Evolutionary conservation across 2,888 invertebrate species (phyloP).

Genomic region (Torymus auratus): DNA sequence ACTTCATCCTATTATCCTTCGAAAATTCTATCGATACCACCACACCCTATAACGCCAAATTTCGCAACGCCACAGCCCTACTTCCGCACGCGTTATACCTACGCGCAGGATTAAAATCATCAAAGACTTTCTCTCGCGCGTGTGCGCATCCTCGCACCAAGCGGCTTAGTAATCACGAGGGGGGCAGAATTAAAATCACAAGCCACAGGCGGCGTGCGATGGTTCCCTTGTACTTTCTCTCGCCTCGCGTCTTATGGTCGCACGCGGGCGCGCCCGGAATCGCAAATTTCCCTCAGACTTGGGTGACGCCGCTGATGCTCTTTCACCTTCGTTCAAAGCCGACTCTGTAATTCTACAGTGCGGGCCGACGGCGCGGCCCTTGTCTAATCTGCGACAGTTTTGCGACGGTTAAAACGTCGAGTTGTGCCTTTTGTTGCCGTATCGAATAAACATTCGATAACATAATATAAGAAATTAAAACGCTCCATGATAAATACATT

Average conservation of each 20-base stretch:
- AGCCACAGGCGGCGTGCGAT: conserved; percentile 3
- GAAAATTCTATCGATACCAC: too few relatives aligned
- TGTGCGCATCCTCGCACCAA: conserved; percentile 13
- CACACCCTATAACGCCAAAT: too few relatives aligned
- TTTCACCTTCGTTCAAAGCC: conserved; percentile 17
- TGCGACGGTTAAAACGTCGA: too few relatives aligned
- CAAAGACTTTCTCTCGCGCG: conserved; percentile 20
- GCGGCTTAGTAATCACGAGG: conserved; percentile 41
- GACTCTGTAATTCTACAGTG: conserved; percentile 19
- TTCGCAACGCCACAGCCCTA: too few relatives aligned
- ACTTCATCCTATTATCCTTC: too few relatives aligned
- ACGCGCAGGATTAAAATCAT: conserved; percentile 24
- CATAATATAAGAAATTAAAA: too few relatives aligned
- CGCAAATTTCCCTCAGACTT: conserved; percentile 29
- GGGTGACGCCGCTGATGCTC: neutral
- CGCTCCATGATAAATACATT: too few relatives aligned
- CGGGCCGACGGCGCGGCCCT: too few relatives aligned
- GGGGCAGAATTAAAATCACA: conserved; percentile 50
- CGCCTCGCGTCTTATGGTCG: conserved; percentile 17
- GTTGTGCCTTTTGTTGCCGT: too few relatives aligned
- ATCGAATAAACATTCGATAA: too few relatives aligned
- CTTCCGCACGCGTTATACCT: too few relatives aligned
- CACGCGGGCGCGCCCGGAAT: conserved; percentile 12
- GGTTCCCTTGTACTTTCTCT: conserved; percentile 30
- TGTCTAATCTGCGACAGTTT: too few relatives aligned